Evolutionary conservation across 2,797 vertebrate species (phyloP).

Genomic region (Danio jaintianensis): DNA sequence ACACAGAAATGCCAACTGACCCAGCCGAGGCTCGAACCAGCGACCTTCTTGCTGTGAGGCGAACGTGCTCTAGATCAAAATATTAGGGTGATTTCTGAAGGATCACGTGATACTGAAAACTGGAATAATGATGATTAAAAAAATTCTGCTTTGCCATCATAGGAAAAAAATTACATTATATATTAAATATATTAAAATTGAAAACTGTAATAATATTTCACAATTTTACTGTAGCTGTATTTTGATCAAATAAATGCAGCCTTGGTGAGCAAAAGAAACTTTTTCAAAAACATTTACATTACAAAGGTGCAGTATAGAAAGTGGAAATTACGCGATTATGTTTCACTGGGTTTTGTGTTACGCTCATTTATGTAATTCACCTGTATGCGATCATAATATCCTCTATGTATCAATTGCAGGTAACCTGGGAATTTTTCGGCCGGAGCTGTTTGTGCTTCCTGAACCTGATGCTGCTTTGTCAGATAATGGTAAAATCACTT

Average conservation of each 20-base stretch:
- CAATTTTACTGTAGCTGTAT: background rate
- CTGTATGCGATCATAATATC: background rate
- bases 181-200: background rate
- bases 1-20: too few relatives aligned
- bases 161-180: background rate
- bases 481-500: constrained; percentile 62
- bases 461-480: constrained; percentile 54
- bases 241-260: background rate
- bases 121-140: background rate
- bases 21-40: too few relatives aligned
- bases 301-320: background rate
- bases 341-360: constrained; percentile 14
- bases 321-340: background rate
- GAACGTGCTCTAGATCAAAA: too few relatives aligned
- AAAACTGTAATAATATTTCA: background rate
- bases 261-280: background rate
- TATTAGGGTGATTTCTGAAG: background rate
- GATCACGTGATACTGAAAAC: background rate
- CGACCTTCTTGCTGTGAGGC: too few relatives aligned
- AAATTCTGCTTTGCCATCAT: background rate
- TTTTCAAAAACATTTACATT: background rate
- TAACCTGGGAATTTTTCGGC: constrained; percentile 62
- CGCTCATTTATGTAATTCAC: background rate
- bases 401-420: constrained; percentile 50
- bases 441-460: constrained; percentile 40